phyloP scores from a whole-genome alignment of 2,113 vertebrate species.

The Cisticola juncidis region DNA sequence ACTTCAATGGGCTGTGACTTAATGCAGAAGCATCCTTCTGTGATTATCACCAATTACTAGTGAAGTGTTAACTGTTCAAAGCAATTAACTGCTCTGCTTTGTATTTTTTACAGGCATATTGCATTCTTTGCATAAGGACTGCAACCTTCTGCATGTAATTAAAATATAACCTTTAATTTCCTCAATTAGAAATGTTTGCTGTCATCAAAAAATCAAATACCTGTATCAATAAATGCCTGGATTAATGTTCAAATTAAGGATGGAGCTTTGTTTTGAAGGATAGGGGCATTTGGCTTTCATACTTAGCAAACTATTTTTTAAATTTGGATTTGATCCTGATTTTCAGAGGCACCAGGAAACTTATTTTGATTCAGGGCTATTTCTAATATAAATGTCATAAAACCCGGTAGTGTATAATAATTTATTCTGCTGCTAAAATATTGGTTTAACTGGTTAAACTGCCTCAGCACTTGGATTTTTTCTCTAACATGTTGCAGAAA shows the following conservation, averaged over 20 bases:
- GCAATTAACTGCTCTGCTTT: background rate
- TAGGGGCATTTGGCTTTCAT: background rate
- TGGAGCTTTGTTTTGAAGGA: background rate
- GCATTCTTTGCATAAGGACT: background rate
- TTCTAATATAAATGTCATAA: slow-evolving; percentile 50
- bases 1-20: background rate
- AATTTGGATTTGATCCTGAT: background rate
- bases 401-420: background rate
- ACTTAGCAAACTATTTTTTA: background rate
- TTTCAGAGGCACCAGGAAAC: background rate
- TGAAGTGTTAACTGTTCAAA: slow-evolving; percentile 5
- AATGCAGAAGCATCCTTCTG: background rate
- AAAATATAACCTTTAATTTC: background rate
- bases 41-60: slow-evolving; percentile 8
- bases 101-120: background rate
- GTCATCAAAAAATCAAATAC: background rate
- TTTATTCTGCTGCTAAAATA: slow-evolving; percentile 25
- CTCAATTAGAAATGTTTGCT: background rate
- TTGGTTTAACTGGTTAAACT: slow-evolving; percentile 12
- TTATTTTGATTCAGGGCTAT: background rate
- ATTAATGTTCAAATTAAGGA: background rate
- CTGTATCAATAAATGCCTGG: background rate
- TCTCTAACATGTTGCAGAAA: background rate
- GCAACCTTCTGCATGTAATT: background rate
- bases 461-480: background rate